Percentiles rank a stretch among this genome's conserved stretches.
These are phyloP conservation scores for Nowickia ferox DNA, from an alignment of 2,888 invertebrate genomes.

Conservation along the genomic window DNA sequence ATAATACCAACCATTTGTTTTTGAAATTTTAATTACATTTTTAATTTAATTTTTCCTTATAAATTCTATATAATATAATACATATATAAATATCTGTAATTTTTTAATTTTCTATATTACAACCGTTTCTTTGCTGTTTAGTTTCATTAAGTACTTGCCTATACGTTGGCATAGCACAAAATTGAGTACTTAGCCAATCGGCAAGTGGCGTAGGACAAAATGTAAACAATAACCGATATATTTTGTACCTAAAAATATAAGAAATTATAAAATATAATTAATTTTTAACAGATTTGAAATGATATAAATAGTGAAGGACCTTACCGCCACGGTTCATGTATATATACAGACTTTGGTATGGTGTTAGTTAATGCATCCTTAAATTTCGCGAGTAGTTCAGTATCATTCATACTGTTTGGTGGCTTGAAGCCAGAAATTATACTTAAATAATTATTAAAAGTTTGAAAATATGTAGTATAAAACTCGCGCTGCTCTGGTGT, in stretches of 20 bases:
- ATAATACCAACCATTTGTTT: too few relatives aligned
- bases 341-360: constrained; percentile 86
- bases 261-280: neutral
- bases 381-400: constrained; percentile 85
- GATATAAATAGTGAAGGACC: constrained; percentile 57
- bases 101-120: constrained; percentile 36
- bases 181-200: constrained; percentile 86
- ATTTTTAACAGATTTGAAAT: neutral
- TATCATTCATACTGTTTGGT: constrained; percentile 85
- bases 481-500: constrained; percentile 86
- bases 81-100: neutral
- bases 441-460: constrained; percentile 86
- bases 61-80: neutral
- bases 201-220: constrained; percentile 85
- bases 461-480: constrained; percentile 87
- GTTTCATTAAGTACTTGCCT: constrained; percentile 59
- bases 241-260: constrained; percentile 80
- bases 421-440: constrained; percentile 83
- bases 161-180: constrained; percentile 86
- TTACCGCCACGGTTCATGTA: constrained; percentile 88
- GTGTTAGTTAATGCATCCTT: constrained; percentile 86
- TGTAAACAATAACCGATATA: constrained; percentile 87
- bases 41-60: neutral
- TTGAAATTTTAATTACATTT: neutral
- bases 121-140: constrained; percentile 21